Base-by-base conservation (phyloP, 2,888 invertebrate species). In the Arge pagana region DNA sequence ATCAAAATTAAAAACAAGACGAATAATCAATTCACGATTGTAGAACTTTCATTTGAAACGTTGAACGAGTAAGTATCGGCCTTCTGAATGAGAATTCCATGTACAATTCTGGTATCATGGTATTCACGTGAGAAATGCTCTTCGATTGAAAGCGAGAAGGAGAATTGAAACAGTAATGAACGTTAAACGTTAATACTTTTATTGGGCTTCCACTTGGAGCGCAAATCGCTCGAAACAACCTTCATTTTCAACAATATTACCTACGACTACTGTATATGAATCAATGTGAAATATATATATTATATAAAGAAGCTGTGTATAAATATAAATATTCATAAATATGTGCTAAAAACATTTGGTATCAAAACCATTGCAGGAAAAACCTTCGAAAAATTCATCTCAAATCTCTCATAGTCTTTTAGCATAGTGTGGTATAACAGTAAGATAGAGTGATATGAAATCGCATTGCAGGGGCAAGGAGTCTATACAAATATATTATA, bases 351-450 rank as follows among this genome's bases (percentile, higher is more conserved):
- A 66, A 70, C 62, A 68, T 71, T 73, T 72, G 68, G 68, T 68
- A 71, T 68, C 56, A 65, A 70, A 71, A 71, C 67, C 68, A 71
- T 71, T 66, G 61, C 54, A 60, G 59, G 62, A 57, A 56, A 61
- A 57, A 60, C 59, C 48, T 54, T 55, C 36, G 52, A 58, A 56
- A 57, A 55, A 36, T 45, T 52, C 23, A 52, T 53, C 50, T 56
- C 40, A 54, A 48, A 41, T 42, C 28, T 28, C 45, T 45, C 15
- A 23, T 23, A 37, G 31, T 37, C 37, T 43, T 41, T 45, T 45
- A 45, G 33, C 45, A 31, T 28, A 42, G 33, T 45, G 18, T 33
- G 18, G 45, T 45, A 23, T 30, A 28, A 30, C 19, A 26, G 40
- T 40, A 42, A 42, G 31, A 45, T 45, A 33, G 35, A 45, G 21